A percentile compares a stretch with the other conserved stretches of the same genome.
phyloP scores from a whole-genome alignment of 2,888 invertebrate genomes.

The Chrysodeixis includens region DNA sequence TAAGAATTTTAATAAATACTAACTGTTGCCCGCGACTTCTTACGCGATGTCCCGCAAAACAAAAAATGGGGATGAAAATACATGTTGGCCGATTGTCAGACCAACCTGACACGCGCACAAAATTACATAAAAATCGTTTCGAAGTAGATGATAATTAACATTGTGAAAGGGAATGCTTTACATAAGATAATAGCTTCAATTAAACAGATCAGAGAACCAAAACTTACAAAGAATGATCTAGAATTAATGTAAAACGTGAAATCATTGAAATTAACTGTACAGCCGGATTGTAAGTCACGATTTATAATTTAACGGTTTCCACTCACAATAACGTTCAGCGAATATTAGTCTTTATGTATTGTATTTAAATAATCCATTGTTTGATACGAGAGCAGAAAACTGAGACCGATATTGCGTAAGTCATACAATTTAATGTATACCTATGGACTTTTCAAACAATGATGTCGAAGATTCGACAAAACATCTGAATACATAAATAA shows the following conservation, averaged over 20 bases:
- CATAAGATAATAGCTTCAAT: no score
- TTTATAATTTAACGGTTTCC: conserved; percentile 45
- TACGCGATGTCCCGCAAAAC: no score
- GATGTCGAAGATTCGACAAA: not conserved
- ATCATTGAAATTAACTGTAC: conserved; percentile 32
- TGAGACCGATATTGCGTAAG: not conserved
- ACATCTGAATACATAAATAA: no score
- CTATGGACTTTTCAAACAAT: not conserved
- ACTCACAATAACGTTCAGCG: conserved; percentile 39
- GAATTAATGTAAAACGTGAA: conserved; percentile 19
- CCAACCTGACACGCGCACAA: no score
- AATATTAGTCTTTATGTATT: conserved; percentile 26
- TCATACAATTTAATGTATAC: not conserved
- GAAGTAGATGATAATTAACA: no score
- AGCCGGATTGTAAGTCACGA: conserved; percentile 33
- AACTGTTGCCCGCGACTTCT: no score
- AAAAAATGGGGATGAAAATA: no score
- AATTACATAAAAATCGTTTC: no score
- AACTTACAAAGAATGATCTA: not conserved
- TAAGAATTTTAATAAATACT: no score
- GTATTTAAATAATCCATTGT: conserved; percentile 4
- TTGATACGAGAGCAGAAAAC: not conserved
- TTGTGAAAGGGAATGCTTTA: no score
- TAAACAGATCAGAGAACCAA: no score
- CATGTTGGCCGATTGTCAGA: no score